phyloP scores from a whole-genome alignment of 2,113 vertebrate species.

The Cyprinus carpio region DNA sequence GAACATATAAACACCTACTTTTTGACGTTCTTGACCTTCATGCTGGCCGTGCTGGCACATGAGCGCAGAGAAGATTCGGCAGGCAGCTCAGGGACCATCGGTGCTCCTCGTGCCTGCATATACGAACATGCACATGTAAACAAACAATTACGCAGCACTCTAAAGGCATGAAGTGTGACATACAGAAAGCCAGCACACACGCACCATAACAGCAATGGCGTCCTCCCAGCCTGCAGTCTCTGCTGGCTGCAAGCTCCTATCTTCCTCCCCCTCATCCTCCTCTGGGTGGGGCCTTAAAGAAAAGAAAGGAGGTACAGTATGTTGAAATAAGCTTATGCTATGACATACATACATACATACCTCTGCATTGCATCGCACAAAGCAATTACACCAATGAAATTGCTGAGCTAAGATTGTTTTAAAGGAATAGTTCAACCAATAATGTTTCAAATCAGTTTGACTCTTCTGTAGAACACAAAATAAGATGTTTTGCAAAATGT shows the following conservation, averaged over 20 bases:
- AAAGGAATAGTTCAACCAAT: neutral
- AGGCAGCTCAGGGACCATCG: constrained; percentile 79
- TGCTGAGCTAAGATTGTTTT: neutral
- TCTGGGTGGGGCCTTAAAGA: constrained; percentile 81
- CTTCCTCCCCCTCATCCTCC: constrained; percentile 84
- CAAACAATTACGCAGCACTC: constrained; percentile 25
- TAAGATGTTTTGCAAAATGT: neutral
- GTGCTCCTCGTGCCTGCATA: constrained; percentile 83
- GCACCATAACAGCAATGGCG: constrained; percentile 83
- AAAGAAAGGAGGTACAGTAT: constrained; percentile 24
- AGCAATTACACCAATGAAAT: neutral
- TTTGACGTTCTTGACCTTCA: constrained; percentile 98
- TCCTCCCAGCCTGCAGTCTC: constrained; percentile 87
- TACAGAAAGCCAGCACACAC: constrained; percentile 13
- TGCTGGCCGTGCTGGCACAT: constrained; percentile 92
- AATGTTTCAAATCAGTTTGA: neutral
- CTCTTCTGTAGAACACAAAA: neutral
- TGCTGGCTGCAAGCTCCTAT: constrained; percentile 75
- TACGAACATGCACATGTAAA: constrained; percentile 41
- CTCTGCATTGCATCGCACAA: neutral
- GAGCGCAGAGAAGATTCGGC: constrained; percentile 86
- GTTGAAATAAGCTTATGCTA: neutral
- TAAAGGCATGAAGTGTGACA: neutral
- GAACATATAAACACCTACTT: constrained; percentile 82
- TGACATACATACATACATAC: neutral